Conservation (phyloP, 1,140 invertebrate species). For the Lysiphlebus fabarum region DNA sequence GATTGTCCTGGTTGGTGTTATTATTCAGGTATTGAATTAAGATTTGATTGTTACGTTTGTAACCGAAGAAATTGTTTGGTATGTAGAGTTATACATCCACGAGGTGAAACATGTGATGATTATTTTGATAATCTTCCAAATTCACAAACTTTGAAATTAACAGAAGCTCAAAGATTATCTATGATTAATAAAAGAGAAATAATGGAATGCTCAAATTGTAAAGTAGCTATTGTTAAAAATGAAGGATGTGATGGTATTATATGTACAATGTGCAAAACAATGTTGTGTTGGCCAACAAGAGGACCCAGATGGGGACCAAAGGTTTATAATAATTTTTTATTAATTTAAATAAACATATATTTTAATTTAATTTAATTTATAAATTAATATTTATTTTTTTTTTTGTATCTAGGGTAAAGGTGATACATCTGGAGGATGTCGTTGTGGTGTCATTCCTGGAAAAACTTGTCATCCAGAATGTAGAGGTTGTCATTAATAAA, state of each 20-base stretch:
- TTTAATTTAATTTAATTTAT: too few relatives aligned
- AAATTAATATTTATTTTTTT: too few relatives aligned
- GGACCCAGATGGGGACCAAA: slow-evolving; percentile 82
- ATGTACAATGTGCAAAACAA: slow-evolving; percentile 88
- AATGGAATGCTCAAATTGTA: slow-evolving; percentile 78
- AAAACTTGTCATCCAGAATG: too few relatives aligned
- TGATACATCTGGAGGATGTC: too few relatives aligned
- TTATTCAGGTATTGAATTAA: slow-evolving; percentile 82
- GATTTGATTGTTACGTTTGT: slow-evolving; percentile 83
- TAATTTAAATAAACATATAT: neutral
- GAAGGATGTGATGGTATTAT: slow-evolving; percentile 93
- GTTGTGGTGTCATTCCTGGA: too few relatives aligned
- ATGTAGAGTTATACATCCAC: slow-evolving; percentile 68
- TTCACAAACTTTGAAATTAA: slow-evolving; percentile 64
- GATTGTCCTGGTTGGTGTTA: slow-evolving; percentile 90
- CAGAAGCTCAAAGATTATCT: slow-evolving; percentile 65
- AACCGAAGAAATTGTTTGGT: slow-evolving; percentile 77
- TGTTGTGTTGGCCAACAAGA: slow-evolving; percentile 91
- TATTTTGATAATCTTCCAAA: slow-evolving; percentile 83
- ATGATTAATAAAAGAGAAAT: slow-evolving; percentile 82
- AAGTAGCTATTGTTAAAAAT: slow-evolving; percentile 84
- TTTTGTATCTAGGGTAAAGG: too few relatives aligned
- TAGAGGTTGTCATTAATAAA: too few relatives aligned
- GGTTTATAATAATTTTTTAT: slow-evolving; percentile 47
- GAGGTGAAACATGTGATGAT: slow-evolving; percentile 77